Evolutionary conservation across 2,888 invertebrate species (phyloP), one percentile per base, ranked within the genome.

Genomic region (Dryocosmus kuriphilus): DNA sequence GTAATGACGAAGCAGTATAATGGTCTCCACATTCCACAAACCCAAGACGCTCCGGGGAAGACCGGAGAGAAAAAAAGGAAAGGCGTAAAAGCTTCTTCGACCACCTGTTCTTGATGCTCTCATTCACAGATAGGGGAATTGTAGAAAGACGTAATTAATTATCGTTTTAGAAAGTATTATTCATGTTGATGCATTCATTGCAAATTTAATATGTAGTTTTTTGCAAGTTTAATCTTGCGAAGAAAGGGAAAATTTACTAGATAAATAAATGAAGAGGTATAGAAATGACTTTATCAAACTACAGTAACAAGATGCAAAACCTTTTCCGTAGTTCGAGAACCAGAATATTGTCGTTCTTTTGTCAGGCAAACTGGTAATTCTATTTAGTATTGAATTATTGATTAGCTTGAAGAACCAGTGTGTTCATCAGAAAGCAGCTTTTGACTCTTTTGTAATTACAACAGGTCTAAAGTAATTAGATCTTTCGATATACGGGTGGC

Each of bases 91-190:
- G 41, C 46, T 27, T 67, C 67, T 67, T 67, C n/a, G 27, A 46
- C 67, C 67, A 67, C 67, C 67, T 67, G 67, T 46, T 67, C n/a
- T 67, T 67, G 46, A 67, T 67, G 67, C 46, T 46, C 67, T 67
- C 67, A 67, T 67, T 67, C 67, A 67, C 30, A 62, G 24, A 46
- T 41, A 22, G 22, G 11, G 2, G 55, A 55, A 7, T 22, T 22
- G n/a, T 22, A 22, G 55, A 4, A 55, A 55, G 55, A 55, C 41
- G 0, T 41, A 41, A 41, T 41, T 16, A 16, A 41, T 41, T 16
- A 6, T 41, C 16, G 16, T 16, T 5, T 41, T 4, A 16, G 16
- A 41, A 41, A 41, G 16, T 16, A 16, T 41, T 41, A 41, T 16
- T n/a, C n/a, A n/a, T 16, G 41, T 5, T 41, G 41, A 16, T 16